Base-by-base conservation (phyloP, 2,797 vertebrate genomes). In the Zenarchopterus dispar region DNA sequence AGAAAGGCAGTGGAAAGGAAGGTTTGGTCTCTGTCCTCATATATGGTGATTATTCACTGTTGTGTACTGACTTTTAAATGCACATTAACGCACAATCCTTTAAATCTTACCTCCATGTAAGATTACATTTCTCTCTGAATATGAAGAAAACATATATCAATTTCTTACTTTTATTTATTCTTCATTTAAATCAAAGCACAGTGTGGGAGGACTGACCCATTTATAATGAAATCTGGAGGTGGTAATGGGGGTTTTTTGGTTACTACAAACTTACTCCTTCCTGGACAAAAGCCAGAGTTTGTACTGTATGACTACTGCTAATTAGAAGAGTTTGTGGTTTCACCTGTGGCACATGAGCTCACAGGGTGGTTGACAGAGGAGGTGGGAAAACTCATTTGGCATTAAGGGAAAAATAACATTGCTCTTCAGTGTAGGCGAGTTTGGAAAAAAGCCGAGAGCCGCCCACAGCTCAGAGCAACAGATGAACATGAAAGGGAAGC, bases 1-100 rank as follows among this genome's bases (percentile, higher is more conserved):
- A 73, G 78, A 86, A 91, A 88, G 89, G 90, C 62, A 84, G 63
- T 41, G 49, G 42, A 63, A 53, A 55, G 49, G 67, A 22, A 53
- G 70, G 16, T 33, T 42, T 18, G 56, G 59, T 24, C 47, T 18
- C 23, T 23, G 31, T 50, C 58, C 26, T 62, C 48, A 48, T 13
- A 11, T 24, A 31, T 48, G 46, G 62, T 39, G 64, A 43, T n/a
- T 33, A 56, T 39, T 28, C 45, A 9, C 17, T n/a, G 42, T 43
- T 31, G 16, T 64, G 31, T 51, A 50, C 5, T 41, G 39, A 18
- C n/a, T 9, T 51, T 56, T 46, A 18, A 65, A 57, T 9, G 0
- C 48, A 58, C n/a, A 19, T 36, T 0, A 16, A 36, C 43, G 16
- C 6, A 18, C 16, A 24, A 16, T 22, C 19, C 16, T 23, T n/a